phyloP scores from a whole-genome alignment of 2,797 vertebrate species.

The Sarcophilus harrisii region DNA sequence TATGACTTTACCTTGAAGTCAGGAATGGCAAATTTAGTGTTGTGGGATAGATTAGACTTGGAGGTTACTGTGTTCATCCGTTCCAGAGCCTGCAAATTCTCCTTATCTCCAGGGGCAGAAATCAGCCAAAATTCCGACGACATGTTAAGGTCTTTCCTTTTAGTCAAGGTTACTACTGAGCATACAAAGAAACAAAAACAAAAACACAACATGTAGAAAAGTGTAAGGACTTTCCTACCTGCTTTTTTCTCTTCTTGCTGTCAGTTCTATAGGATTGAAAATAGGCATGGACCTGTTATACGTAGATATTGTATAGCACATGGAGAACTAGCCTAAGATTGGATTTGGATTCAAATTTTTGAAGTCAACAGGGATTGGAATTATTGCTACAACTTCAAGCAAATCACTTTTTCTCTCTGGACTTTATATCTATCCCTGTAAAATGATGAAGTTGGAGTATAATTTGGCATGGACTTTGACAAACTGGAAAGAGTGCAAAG shows the following conservation, averaged over 20 bases:
- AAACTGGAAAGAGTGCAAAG: neutral
- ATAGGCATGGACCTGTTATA: neutral
- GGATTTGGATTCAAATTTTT: neutral
- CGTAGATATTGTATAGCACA: neutral
- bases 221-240: neutral
- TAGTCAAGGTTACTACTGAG: constrained; percentile 66
- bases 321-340: neutral
- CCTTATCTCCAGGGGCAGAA: constrained; percentile 95
- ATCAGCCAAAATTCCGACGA: constrained; percentile 94
- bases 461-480: neutral
- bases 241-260: neutral
- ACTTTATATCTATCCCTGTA: neutral
- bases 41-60: constrained; percentile 91
- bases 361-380: neutral
- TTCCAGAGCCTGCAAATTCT: constrained; percentile 91
- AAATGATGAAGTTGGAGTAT: neutral
- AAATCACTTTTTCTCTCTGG: neutral
- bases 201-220: constrained; percentile 19
- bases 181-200: constrained; percentile 53
- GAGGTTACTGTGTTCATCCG: constrained; percentile 90
- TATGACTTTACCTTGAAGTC: constrained; percentile 92
- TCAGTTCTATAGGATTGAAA: neutral
- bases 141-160: constrained; percentile 84
- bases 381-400: neutral
- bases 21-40: constrained; percentile 93